Evolutionary conservation across 2,113 vertebrate species (phyloP).

Genomic region (Seriola quinqueradiata): DNA sequence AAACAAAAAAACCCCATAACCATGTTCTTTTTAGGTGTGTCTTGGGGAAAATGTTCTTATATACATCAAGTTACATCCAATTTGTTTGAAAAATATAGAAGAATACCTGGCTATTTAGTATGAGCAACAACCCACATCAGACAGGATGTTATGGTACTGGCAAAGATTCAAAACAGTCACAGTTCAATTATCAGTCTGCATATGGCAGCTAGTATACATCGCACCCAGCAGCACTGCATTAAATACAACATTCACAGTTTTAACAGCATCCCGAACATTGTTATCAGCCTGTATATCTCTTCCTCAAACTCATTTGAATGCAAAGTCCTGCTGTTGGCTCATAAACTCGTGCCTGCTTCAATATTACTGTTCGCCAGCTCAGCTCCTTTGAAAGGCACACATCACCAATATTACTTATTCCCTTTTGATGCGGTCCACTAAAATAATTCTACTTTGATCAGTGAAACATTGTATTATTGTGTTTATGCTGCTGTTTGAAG

Average conservation of each 20-base stretch:
- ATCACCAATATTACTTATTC: slow-evolving; percentile 74
- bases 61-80: neutral
- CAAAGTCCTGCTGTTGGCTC: slow-evolving; percentile 33
- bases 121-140: neutral
- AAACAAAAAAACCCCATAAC: no score
- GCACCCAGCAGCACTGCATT: slow-evolving; percentile 8
- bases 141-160: neutral
- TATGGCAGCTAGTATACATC: neutral
- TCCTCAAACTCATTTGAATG: slow-evolving; percentile 23
- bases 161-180: slow-evolving; percentile 9
- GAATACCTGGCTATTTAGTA: neutral
- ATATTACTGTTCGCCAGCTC: slow-evolving; percentile 48
- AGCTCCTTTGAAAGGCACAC: slow-evolving; percentile 59
- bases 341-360: slow-evolving; percentile 47
- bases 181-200: neutral
- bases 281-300: slow-evolving; percentile 11
- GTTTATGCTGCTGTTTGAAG: slow-evolving; percentile 49
- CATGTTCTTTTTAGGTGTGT: no score
- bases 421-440: slow-evolving; percentile 57
- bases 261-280: slow-evolving; percentile 19
- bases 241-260: slow-evolving; percentile 30
- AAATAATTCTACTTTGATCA: slow-evolving; percentile 70
- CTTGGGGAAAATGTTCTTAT: neutral
- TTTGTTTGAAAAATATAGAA: neutral
- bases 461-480: slow-evolving; percentile 59